Evolutionary conservation across 2,113 vertebrate species (phyloP).

Genomic region (Tenebrosternarchus preto): DNA sequence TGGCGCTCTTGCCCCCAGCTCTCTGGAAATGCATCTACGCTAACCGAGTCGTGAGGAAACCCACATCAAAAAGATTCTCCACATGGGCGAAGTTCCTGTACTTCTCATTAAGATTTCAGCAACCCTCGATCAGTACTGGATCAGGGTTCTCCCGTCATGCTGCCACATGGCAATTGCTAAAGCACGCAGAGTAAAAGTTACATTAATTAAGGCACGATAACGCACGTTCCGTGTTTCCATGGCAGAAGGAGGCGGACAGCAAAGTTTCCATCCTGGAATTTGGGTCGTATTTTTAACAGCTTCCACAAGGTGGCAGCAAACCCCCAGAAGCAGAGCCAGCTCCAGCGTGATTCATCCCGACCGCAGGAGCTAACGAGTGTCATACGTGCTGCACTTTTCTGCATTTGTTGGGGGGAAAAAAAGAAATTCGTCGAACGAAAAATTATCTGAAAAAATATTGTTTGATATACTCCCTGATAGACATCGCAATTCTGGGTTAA

Average conservation of each 20-base stretch:
- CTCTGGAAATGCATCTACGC: background rate
- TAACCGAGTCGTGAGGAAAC: background rate
- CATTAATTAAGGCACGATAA: conserved; percentile 33
- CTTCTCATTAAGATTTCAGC: background rate
- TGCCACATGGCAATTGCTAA: background rate
- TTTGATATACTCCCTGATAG: too few relatives aligned
- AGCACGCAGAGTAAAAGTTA: background rate
- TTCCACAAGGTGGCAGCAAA: conserved; percentile 39
- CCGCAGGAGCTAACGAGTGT: background rate
- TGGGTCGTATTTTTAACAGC: background rate
- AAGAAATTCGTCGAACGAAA: too few relatives aligned
- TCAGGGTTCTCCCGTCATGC: background rate
- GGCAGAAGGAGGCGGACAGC: conserved; percentile 37
- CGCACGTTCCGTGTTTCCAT: conserved; percentile 44
- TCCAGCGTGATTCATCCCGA: background rate
- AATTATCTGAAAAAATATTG: too few relatives aligned
- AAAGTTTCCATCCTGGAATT: background rate
- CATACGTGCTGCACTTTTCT: background rate
- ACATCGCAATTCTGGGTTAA: background rate
- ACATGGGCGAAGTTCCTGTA: too few relatives aligned
- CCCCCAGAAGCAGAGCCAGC: background rate
- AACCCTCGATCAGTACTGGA: background rate
- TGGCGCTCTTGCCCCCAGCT: background rate
- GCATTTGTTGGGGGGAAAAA: background rate
- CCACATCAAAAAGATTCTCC: too few relatives aligned